Conservation (phyloP, 1,140 invertebrate species). For the Dolichoris vasculosae region DNA sequence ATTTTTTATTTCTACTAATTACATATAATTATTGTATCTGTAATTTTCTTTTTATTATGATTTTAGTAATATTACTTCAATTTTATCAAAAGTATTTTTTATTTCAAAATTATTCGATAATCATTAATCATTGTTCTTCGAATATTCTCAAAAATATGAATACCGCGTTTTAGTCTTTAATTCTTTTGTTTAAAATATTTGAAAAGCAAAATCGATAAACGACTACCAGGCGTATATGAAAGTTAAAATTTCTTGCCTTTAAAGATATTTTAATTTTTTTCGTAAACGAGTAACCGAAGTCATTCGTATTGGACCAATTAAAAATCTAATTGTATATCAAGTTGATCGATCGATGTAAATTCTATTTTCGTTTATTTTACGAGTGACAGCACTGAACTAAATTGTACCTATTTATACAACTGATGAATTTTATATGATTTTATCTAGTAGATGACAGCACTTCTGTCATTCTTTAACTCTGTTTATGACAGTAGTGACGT, state of each 20-base stretch:
- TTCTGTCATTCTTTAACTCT: slow-evolving; percentile 34
- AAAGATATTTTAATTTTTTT: too few species aligned
- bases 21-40: too few species aligned
- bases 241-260: too few species aligned
- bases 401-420: slow-evolving; percentile 4
- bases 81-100: too few species aligned
- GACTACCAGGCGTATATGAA: too few species aligned
- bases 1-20: too few species aligned
- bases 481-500: slow-evolving; percentile 31
- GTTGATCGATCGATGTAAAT: not conserved
- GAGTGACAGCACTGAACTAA: not conserved
- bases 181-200: too few species aligned
- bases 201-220: too few species aligned
- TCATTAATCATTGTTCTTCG: not conserved
- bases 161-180: not conserved
- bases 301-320: not conserved
- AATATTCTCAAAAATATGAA: not conserved
- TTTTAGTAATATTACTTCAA: too few species aligned
- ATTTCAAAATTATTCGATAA: too few species aligned
- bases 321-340: not conserved
- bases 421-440: not conserved
- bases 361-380: not conserved
- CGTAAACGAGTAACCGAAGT: too few species aligned
- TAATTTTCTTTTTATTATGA: too few species aligned
- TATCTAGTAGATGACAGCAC: slow-evolving; percentile 17